Conservation (phyloP, 2,113 vertebrate species). For the Plecotus auritus region DNA sequence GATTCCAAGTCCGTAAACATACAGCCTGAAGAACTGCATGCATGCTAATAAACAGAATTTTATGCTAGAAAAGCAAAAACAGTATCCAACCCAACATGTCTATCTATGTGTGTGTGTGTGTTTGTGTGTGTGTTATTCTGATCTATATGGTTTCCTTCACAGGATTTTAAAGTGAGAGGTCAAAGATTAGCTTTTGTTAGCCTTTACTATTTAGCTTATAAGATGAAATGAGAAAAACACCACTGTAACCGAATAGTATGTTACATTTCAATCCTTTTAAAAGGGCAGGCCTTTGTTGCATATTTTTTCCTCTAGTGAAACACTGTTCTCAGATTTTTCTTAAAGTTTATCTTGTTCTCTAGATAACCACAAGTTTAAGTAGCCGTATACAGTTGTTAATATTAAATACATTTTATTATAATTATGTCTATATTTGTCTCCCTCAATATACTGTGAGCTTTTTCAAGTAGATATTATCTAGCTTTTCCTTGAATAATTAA, state of each 20-base stretch:
- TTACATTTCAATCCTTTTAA: neutral
- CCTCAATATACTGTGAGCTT: neutral
- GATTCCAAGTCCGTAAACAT: conserved; percentile 1
- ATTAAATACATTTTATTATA: neutral
- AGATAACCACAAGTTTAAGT: neutral
- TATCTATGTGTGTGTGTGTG: neutral
- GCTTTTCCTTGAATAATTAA: neutral
- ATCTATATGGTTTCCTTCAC: neutral
- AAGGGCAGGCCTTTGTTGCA: neutral
- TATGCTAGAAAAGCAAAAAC: neutral
- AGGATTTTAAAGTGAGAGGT: neutral
- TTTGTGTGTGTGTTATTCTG: neutral
- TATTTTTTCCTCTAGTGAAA: neutral
- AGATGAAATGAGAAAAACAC: neutral
- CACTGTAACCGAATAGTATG: neutral
- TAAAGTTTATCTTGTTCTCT: neutral
- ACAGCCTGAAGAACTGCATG: neutral
- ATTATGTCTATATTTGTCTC: neutral
- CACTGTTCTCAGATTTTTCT: neutral
- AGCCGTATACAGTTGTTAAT: neutral
- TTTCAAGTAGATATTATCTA: neutral
- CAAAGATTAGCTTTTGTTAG: neutral
- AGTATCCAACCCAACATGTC: neutral
- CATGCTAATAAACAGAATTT: neutral
- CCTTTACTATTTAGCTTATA: neutral